Conservation (phyloP, 2,888 invertebrate species). For the Helicoverpa assulta region DNA sequence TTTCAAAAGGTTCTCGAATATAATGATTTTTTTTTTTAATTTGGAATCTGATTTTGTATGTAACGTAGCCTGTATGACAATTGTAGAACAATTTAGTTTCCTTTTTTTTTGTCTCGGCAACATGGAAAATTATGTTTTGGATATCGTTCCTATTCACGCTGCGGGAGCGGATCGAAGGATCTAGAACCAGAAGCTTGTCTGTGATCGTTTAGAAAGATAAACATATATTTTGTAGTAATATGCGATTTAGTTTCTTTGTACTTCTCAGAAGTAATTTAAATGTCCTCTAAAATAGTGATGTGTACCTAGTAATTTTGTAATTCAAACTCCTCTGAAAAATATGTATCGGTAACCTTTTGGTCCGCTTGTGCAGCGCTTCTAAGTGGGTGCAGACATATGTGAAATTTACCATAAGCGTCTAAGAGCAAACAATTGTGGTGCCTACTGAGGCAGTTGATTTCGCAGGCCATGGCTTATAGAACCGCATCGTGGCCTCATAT, state of each 20-base stretch:
- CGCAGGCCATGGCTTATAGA: constrained; percentile 43
- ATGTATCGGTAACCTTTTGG: constrained; percentile 12
- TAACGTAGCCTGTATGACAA: constrained; percentile 61
- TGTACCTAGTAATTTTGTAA: background rate
- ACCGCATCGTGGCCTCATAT: constrained; percentile 17
- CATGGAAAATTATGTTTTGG: constrained; percentile 51
- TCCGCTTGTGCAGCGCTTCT: constrained; percentile 33
- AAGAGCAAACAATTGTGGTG: constrained; percentile 28
- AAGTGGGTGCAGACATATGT: constrained; percentile 43
- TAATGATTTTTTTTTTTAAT: constrained; percentile 40
- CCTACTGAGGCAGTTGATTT: constrained; percentile 17
- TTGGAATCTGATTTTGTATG: constrained; percentile 59
- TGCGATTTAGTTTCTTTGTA: too few relatives aligned
- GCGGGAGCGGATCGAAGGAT: constrained; percentile 26
- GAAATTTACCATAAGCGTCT: constrained; percentile 24
- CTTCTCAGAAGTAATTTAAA: too few relatives aligned
- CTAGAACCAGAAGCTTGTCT: background rate
- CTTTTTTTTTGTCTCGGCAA: constrained; percentile 44
- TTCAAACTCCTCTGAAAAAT: background rate
- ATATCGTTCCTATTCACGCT: constrained; percentile 53
- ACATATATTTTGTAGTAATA: too few relatives aligned
- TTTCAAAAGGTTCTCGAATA: constrained; percentile 37
- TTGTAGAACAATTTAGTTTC: constrained; percentile 60
- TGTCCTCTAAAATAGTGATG: too few relatives aligned
- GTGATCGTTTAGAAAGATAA: constrained; percentile 2